Percentiles rank a stretch among this genome's conserved stretches.
phyloP scores from a whole-genome alignment of 2,113 vertebrate genomes.

The Pan troglodytes region NHGRI_mPanTro3-v2.1_pri NC_072412.2:66709001-66709500 shows the following conservation, averaged over 20 bases:
- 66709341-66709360: not conserved
- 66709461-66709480: not conserved
- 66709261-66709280: not conserved
- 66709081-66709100: not conserved
- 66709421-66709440: not conserved
- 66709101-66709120: too few relatives aligned
- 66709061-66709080: not conserved
- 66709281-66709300: not conserved
- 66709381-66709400: not conserved
- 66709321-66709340: not conserved
- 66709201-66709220: not conserved
- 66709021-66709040: not conserved
- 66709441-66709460: slow-evolving; percentile 8
- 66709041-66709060: too few relatives aligned
- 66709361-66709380: not conserved
- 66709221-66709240: not conserved
- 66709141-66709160: not conserved
- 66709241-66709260: not conserved
- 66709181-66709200: not conserved
- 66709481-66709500: not conserved
- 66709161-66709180: too few relatives aligned
- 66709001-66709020: not conserved
- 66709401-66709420: not conserved
- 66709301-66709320: not conserved
- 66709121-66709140: not conserved